Conservation (phyloP, 2,888 invertebrate species). For the Andrena praecox region DNA sequence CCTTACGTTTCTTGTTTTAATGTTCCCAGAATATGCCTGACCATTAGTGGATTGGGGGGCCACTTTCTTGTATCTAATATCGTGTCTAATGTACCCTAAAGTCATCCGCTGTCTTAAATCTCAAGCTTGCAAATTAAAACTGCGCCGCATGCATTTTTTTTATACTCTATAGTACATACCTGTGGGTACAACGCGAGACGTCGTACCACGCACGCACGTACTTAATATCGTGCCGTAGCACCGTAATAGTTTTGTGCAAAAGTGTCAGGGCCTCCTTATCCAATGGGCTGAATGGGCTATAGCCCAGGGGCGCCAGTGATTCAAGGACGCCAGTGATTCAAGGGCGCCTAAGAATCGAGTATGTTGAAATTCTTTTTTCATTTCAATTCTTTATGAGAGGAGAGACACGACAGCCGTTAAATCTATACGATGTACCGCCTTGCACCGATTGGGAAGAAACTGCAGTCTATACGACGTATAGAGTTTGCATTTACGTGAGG, state of each 20-base stretch:
- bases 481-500: no score
- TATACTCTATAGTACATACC: constrained; percentile 1
- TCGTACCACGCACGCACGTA: constrained; percentile 20
- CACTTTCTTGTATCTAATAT: constrained; percentile 60
- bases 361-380: no score
- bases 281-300: no score
- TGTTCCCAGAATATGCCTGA: constrained; percentile 67
- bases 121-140: constrained; percentile 49
- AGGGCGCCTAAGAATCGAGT: no score
- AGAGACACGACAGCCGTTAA: no score
- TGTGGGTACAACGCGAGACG: background rate
- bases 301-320: no score
- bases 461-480: no score
- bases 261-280: background rate
- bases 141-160: constrained; percentile 60
- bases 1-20: constrained; percentile 73
- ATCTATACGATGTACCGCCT: no score
- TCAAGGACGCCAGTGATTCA: no score
- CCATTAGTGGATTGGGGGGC: constrained; percentile 55
- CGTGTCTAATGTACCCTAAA: constrained; percentile 42
- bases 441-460: no score
- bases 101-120: constrained; percentile 28
- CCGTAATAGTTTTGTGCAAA: constrained; percentile 11
- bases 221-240: constrained; percentile 23
- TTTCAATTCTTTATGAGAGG: no score